Conservation (phyloP, 2,888 invertebrate species). For the Abrostola tripartita region DNA sequence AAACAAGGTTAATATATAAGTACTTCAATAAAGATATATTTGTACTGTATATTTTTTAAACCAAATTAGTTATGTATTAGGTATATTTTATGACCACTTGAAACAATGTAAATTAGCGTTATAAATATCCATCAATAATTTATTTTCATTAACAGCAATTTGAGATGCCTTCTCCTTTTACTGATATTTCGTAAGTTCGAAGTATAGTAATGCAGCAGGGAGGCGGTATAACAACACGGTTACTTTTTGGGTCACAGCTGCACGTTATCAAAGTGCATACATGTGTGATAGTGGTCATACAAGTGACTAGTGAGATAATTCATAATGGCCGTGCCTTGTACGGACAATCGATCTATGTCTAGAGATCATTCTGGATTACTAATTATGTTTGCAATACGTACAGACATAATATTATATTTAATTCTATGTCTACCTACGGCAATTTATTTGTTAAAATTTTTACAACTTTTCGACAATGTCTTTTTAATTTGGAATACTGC, state of each 20-base stretch:
- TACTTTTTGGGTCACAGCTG: slow-evolving; percentile 86
- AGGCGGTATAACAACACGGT: slow-evolving; percentile 60
- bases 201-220: slow-evolving; percentile 41
- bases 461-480: too few species aligned
- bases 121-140: neutral
- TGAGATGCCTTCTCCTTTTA: slow-evolving; percentile 51
- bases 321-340: slow-evolving; percentile 71
- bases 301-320: slow-evolving; percentile 64
- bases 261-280: slow-evolving; percentile 72
- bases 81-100: too few species aligned
- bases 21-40: too few species aligned
- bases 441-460: too few species aligned
- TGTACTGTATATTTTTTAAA: too few species aligned
- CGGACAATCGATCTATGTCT: slow-evolving; percentile 48
- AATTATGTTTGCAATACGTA: slow-evolving; percentile 13
- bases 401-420: too few species aligned
- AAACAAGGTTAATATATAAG: too few species aligned
- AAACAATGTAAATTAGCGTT: too few species aligned
- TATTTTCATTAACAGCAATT: slow-evolving; percentile 10
- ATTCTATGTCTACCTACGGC: too few species aligned
- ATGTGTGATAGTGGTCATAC: slow-evolving; percentile 72
- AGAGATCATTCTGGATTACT: slow-evolving; percentile 24
- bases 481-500: too few species aligned
- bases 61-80: too few species aligned
- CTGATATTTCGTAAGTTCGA: slow-evolving; percentile 46